Conservation (phyloP, 2,888 invertebrate species). For the Athripsodes cinereus region DNA sequence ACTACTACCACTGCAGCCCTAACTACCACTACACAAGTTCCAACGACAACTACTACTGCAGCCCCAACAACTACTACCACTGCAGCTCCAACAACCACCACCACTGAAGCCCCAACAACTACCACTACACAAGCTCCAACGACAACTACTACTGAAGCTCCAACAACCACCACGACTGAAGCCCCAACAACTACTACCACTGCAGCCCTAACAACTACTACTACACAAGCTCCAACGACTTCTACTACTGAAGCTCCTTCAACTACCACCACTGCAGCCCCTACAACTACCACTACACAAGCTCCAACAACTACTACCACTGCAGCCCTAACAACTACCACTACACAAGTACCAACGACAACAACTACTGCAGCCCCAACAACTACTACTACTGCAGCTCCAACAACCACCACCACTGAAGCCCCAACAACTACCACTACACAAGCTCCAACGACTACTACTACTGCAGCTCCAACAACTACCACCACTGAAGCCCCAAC, state of each 20-base stretch:
- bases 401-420: background rate
- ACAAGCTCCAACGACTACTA: background rate
- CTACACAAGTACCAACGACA: background rate
- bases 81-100: background rate
- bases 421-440: background rate
- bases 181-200: background rate
- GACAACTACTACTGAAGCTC: background rate
- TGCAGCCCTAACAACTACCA: background rate
- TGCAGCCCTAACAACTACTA: background rate
- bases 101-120: background rate
- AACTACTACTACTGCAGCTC: background rate
- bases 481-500: background rate
- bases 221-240: no score
- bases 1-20: background rate
- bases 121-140: background rate
- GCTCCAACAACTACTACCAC: no score
- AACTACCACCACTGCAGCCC: no score
- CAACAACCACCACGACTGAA: background rate
- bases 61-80: background rate
- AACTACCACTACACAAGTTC: background rate
- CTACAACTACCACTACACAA: no score
- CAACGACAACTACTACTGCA: background rate
- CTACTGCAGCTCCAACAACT: background rate
- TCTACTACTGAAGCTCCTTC: no score
- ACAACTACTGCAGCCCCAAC: background rate